phyloP scores from a whole-genome alignment of 2,797 vertebrate species.

The Enteromius paludinosus region DNA sequence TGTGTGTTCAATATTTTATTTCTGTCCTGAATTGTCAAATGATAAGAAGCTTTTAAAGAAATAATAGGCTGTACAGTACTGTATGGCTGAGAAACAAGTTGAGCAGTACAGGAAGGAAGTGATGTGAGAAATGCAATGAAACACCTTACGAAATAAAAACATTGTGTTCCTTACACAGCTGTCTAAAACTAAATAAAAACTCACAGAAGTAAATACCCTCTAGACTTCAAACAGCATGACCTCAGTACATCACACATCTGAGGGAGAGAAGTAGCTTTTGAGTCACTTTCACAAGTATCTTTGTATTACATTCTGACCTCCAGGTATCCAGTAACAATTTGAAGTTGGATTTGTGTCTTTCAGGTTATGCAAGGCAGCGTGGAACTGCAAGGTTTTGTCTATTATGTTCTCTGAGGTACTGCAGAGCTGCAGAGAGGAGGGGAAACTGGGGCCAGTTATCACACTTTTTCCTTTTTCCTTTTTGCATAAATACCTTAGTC shows the following conservation, averaged over 20 bases:
- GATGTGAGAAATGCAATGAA: constrained; percentile 28
- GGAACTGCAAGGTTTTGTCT: background rate
- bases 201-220: constrained; percentile 16
- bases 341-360: constrained; percentile 5
- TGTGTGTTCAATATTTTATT: background rate
- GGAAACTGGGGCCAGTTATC: background rate
- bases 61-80: background rate
- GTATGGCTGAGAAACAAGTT: background rate
- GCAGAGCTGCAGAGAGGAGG: background rate
- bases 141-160: constrained; percentile 20
- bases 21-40: background rate
- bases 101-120: background rate
- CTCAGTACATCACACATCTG: constrained; percentile 29
- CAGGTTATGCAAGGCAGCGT: background rate
- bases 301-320: background rate
- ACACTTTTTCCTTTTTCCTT: background rate
- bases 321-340: constrained; percentile 22
- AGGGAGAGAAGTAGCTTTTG: constrained; percentile 21
- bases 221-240: constrained; percentile 26
- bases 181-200: constrained; percentile 14
- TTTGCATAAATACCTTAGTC: background rate
- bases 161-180: background rate
- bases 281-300: constrained; percentile 26
- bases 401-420: background rate
- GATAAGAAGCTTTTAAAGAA: background rate